These are phyloP conservation scores for Virgularia gustaviana DNA, from an alignment of 92 coral and sea anemone species.

Conservation along the genomic window DNA sequence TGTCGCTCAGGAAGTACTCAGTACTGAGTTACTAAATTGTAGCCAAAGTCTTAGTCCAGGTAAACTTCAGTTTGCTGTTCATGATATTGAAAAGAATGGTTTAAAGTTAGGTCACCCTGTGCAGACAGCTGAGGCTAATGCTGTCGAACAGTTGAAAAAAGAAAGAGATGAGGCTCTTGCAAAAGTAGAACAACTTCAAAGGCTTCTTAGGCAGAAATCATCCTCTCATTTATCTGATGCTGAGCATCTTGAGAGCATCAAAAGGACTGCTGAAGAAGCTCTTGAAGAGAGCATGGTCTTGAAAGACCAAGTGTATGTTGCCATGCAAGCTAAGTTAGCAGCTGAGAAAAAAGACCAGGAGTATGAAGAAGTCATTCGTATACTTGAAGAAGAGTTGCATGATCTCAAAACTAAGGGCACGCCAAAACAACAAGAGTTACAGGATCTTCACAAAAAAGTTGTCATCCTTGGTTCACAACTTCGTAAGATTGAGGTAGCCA, in stretches of 20 bases:
- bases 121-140: conserved; percentile 29
- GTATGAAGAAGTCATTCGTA: conserved; percentile 69
- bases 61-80: conserved; percentile 86
- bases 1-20: conserved; percentile 76
- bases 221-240: conserved; percentile 2
- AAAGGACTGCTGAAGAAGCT: conserved; percentile 61
- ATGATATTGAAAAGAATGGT: conserved; percentile 55
- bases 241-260: conserved; percentile 20
- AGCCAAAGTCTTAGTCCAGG: conserved; percentile 53
- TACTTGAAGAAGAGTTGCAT: conserved; percentile 26
- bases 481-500: conserved; percentile 87
- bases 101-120: conserved; percentile 4
- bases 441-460: conserved; percentile 84
- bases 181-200: conserved; percentile 69
- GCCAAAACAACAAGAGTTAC: conserved; percentile 77
- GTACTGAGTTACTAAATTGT: conserved; percentile 63
- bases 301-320: conserved; percentile 77
- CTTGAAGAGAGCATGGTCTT: conserved; percentile 81
- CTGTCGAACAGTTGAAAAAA: conserved; percentile 58
- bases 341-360: conserved; percentile 81
- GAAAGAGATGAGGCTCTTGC: conserved; percentile 90
- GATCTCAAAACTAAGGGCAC: conserved; percentile 58
- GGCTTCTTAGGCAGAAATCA: conserved; percentile 63
- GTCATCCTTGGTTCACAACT: conserved; percentile 93
- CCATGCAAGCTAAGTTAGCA: conserved; percentile 90